phyloP scores from a whole-genome alignment of 2,797 vertebrate genomes.

The Chaetophractus vellerosus region DNA sequence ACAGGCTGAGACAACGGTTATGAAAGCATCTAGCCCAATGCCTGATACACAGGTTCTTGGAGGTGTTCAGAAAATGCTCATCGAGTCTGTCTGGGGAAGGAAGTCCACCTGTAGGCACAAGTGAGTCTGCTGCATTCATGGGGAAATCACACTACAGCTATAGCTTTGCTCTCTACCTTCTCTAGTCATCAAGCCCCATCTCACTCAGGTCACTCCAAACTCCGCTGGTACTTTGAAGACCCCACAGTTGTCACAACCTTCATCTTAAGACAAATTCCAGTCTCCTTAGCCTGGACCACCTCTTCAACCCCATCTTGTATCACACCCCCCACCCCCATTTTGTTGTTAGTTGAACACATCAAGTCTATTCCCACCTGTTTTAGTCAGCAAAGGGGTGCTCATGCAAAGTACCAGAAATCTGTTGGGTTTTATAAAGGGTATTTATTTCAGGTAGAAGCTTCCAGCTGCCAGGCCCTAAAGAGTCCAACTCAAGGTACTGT shows the following conservation, averaged over 20 bases:
- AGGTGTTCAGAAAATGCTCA: background rate
- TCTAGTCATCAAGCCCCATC: background rate
- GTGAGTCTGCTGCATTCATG: background rate
- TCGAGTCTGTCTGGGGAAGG: background rate
- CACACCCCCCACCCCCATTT: background rate
- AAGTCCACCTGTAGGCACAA: background rate
- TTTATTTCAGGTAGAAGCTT: too few relatives aligned
- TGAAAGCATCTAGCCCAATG: background rate
- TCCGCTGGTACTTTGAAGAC: background rate
- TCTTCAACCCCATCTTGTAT: background rate
- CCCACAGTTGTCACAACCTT: background rate
- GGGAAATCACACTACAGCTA: background rate
- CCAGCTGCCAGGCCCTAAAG: too few relatives aligned
- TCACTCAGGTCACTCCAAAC: background rate
- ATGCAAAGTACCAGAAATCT: too few relatives aligned
- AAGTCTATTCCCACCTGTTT: too few relatives aligned
- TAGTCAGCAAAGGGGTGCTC: too few relatives aligned
- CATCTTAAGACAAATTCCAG: background rate
- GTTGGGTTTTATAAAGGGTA: too few relatives aligned
- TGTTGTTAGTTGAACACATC: background rate
- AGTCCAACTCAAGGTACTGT: too few relatives aligned
- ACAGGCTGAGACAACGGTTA: too few relatives aligned
- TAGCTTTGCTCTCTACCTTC: background rate
- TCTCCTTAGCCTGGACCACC: rapidly evolving
- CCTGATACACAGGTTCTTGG: background rate